Conservation (phyloP, 2,797 vertebrate species). For the Helostoma temminkii region DNA sequence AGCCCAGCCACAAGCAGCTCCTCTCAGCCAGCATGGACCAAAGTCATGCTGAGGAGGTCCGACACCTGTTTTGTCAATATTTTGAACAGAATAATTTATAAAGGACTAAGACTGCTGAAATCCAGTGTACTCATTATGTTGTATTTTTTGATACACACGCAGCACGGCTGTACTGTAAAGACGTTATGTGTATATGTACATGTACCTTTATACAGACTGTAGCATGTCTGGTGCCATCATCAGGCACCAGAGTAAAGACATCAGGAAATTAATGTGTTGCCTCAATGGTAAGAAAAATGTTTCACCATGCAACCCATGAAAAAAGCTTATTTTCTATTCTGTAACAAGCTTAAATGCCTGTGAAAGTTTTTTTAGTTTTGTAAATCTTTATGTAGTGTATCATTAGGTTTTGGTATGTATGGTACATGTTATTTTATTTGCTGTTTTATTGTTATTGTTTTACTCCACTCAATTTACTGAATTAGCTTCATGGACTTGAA, state of each 20-base stretch:
- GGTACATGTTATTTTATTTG: no score
- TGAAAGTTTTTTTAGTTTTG: neutral
- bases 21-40: constrained; percentile 66
- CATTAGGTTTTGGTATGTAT: constrained; percentile 7
- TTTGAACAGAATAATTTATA: constrained; percentile 63
- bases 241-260: no score
- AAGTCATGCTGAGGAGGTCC: constrained; percentile 78
- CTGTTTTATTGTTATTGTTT: no score
- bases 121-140: neutral
- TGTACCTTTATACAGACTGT: no score
- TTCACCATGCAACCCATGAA: no score
- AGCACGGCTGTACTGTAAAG: neutral
- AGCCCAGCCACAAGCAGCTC: constrained; percentile 73
- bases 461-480: no score
- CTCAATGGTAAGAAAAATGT: neutral
- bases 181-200: no score
- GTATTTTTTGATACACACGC: neutral
- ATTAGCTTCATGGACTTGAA: neutral
- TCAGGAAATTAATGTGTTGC: no score
- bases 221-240: neutral
- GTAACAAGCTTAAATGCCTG: neutral
- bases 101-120: neutral
- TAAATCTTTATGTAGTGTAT: neutral
- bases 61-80: constrained; percentile 83
- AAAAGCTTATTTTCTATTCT: neutral